Conservation (phyloP, 2,113 vertebrate genomes). For the Cheilinus undulatus region DNA sequence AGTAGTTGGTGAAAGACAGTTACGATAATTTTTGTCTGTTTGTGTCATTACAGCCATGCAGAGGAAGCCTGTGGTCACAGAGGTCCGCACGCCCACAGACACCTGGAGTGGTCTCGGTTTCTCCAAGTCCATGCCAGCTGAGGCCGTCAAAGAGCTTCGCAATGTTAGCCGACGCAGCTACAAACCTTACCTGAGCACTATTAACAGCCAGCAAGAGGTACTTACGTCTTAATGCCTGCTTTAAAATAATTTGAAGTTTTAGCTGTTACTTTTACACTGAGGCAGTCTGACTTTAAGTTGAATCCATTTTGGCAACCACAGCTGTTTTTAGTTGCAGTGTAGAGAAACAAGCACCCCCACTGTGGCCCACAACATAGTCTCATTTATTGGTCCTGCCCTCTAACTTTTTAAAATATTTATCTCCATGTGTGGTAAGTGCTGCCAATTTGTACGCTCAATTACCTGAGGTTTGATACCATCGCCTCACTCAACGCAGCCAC, state of each 20-base stretch:
- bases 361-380: constrained; percentile 20
- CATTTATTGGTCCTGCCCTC: constrained; percentile 42
- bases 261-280: neutral
- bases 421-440: constrained; percentile 51
- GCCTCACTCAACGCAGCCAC: constrained; percentile 47
- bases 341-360: constrained; percentile 25
- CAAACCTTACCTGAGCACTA: constrained; percentile 80
- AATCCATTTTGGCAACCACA: constrained; percentile 5
- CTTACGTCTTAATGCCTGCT: neutral
- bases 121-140: constrained; percentile 87
- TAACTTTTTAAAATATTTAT: constrained; percentile 57
- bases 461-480: constrained; percentile 50
- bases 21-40: constrained; percentile 2
- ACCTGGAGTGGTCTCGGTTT: constrained; percentile 87
- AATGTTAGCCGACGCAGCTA: constrained; percentile 83
- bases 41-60: constrained; percentile 80
- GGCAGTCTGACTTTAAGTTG: constrained; percentile 1
- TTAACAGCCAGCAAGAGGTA: constrained; percentile 73
- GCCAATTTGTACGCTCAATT: constrained; percentile 65
- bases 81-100: constrained; percentile 86
- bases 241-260: neutral
- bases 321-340: constrained; percentile 21
- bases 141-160: constrained; percentile 84
- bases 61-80: constrained; percentile 84
- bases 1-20: neutral